Percentiles rank a stretch among this genome's conserved stretches.
Evolutionary conservation across 1,140 invertebrate genomes (phyloP).

Genomic region (Euglossa dilemma): DNA sequence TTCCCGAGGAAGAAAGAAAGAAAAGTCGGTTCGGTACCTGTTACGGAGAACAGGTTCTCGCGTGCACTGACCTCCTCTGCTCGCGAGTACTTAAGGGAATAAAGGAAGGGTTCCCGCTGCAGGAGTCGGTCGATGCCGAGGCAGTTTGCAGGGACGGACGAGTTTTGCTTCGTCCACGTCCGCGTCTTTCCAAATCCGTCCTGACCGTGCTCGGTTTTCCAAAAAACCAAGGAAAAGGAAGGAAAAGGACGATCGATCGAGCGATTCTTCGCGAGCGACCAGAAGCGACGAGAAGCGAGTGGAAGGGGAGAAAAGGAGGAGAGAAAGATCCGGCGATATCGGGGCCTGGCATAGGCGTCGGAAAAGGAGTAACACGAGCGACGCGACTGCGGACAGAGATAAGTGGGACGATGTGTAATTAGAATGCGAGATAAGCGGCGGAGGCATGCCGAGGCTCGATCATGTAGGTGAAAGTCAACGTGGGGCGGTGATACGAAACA

Average conservation of each 20-base stretch:
- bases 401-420: conserved; percentile 17
- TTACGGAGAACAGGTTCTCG: conserved; percentile 57
- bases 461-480: conserved; percentile 49
- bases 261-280: too few species aligned
- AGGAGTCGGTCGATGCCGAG: conserved; percentile 2
- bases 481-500: conserved; percentile 36
- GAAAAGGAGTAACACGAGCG: background rate
- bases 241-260: too few species aligned
- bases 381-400: background rate
- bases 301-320: too few species aligned
- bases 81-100: conserved; percentile 12
- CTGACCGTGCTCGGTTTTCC: background rate
- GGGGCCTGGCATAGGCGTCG: too few species aligned
- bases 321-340: too few species aligned
- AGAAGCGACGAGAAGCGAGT: too few species aligned
- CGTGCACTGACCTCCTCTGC: conserved; percentile 39
- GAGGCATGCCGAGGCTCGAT: conserved; percentile 22
- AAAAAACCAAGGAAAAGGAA: background rate
- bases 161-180: conserved; percentile 39
- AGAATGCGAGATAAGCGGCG: conserved; percentile 42
- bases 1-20: conserved; percentile 12
- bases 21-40: conserved; percentile 46
- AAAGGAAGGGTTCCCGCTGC: conserved; percentile 40
- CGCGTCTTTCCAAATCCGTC: conserved; percentile 39
- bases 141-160: conserved; percentile 2